These are phyloP conservation scores for Brachionus koreanus DNA, from an alignment of 1,140 invertebrate genomes.

Conservation along the genomic window DNA sequence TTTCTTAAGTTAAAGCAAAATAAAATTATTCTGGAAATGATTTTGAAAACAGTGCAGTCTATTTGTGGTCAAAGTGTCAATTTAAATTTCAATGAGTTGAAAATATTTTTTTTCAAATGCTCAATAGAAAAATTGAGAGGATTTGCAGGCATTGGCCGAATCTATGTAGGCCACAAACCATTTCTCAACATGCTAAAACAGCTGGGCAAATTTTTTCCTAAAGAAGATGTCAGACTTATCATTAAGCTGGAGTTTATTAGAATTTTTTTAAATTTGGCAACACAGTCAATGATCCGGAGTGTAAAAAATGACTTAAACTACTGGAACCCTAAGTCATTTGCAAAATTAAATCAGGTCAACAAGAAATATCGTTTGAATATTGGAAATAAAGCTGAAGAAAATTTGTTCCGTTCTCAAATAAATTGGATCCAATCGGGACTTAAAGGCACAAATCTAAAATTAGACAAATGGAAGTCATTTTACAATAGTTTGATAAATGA, in stretches of 20 bases:
- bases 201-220: not conserved
- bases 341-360: not conserved
- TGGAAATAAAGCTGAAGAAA: not conserved
- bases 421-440: constrained; percentile 18
- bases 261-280: not conserved
- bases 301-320: not conserved
- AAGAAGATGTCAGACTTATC: not conserved
- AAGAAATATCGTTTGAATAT: not conserved
- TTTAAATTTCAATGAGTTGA: not conserved
- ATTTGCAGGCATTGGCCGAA: not conserved
- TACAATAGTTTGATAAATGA: not conserved
- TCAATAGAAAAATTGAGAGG: constrained; percentile 12
- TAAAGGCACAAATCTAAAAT: not conserved
- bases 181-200: not conserved
- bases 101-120: not conserved
- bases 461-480: not conserved
- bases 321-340: not conserved
- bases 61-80: not conserved
- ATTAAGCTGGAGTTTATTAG: constrained; percentile 2
- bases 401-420: not conserved
- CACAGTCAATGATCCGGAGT: not conserved
- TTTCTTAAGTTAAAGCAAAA: not conserved
- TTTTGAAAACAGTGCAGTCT: not conserved
- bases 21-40: not conserved
- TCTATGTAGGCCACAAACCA: not conserved